Evolutionary conservation across 1,140 invertebrate genomes (phyloP), one percentile per base, ranked within the genome.

Genomic region (Rhizoglyphus robini): DNA sequence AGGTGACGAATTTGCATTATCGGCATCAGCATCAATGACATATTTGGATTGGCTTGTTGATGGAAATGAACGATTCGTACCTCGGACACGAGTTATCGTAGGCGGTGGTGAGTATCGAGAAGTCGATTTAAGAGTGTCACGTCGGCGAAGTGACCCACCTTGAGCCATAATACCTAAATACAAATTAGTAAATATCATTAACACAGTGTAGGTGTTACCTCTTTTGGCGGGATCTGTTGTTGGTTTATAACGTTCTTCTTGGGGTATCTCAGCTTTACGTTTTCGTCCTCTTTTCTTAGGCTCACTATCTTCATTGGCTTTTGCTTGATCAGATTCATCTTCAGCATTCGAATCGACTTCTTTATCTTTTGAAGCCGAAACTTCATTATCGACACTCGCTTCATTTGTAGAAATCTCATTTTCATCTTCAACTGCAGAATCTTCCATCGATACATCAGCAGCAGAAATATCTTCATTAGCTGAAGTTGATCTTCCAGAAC

Each of bases 31-130:
- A 54, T 54, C 31, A 23, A 54, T 27, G 15, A 32, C 23, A 54
- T 8, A 8, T 27, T 54, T 54, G 31, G 51, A 20, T 25, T 5
- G 8, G 23, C 20, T 54, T 25, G 51, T 5, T 11, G 20, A 8
- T 25, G 51, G 8, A 8, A 54, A 8, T 25, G 51, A 54, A 32
- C 23, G 8, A 5, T 23, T 41, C 8, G 8, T 18, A 41, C 8
- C 18, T 41, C 18, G 8, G 8, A 18, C 8, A 11, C 20, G 27
- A 8, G 66, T 32, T 5, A 48, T 31, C 20, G 5, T 11, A 29
- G 51, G 54, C 32, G 65, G 63, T 2, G 67, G 67, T 4, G 67
- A 68, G 48, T 68, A 68, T 11, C 67, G 54, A 18, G 18, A 25
- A 4, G 46, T 60, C 23, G 63, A 25, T 32, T 57, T 65, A 0